Conservation (phyloP, 2,797 vertebrate genomes). For the Tokudaia muenninki region DNA sequence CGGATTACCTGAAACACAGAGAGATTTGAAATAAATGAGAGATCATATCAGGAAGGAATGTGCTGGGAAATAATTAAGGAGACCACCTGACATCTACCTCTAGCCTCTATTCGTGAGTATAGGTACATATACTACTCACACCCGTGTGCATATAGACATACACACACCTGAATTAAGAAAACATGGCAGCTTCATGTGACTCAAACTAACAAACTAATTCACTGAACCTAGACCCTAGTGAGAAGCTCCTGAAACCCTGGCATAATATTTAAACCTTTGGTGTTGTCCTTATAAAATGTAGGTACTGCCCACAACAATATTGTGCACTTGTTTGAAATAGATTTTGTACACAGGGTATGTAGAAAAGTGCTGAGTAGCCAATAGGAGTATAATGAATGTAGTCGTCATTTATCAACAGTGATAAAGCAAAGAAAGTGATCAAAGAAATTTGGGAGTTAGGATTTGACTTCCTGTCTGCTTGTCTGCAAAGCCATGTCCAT, state of each 20-base stretch:
- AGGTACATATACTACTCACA: no score
- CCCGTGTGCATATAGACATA: background rate
- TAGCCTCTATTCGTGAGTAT: background rate
- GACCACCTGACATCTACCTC: no score
- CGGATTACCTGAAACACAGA: background rate
- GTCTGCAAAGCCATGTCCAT: background rate
- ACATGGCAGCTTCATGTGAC: background rate
- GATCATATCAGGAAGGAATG: background rate
- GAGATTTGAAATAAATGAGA: background rate
- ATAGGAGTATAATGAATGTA: background rate
- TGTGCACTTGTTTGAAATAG: background rate
- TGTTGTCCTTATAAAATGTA: background rate
- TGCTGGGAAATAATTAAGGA: background rate
- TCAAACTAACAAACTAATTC: background rate
- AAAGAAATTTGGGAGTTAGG: background rate
- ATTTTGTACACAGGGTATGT: no score
- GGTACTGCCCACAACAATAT: background rate
- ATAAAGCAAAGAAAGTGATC: background rate
- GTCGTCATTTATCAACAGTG: background rate
- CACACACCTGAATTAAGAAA: background rate
- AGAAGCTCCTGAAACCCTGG: background rate
- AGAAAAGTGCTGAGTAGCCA: background rate
- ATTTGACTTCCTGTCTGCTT: background rate
- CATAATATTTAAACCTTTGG: background rate
- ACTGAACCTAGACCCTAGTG: background rate